Conservation (phyloP, 2,113 vertebrate genomes). For the Morphnarchus princeps region DNA sequence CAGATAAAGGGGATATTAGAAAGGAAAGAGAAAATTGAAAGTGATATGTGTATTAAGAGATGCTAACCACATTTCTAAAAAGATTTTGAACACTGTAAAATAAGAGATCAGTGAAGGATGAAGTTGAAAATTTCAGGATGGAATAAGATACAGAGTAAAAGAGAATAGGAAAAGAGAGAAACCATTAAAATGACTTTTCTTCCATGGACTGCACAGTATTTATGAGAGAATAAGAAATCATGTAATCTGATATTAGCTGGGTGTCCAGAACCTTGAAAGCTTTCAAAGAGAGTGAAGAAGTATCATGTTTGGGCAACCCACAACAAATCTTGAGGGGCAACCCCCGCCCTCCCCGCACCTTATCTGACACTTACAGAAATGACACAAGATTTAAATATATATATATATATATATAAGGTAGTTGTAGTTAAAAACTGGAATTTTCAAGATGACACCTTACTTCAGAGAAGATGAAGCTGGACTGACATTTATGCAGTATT, state of each 20-base stretch:
- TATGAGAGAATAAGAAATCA: constrained; percentile 8
- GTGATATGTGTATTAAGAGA: not conserved
- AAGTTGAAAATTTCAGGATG: constrained; percentile 4
- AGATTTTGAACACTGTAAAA: not conserved
- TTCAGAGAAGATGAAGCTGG: not conserved
- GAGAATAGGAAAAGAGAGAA: not conserved
- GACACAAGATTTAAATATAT: not conserved
- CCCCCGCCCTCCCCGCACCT: not conserved
- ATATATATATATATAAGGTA: not conserved
- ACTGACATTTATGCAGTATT: not conserved
- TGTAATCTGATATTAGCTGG: not conserved
- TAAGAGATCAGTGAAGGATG: constrained; percentile 4
- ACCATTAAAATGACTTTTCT: constrained; percentile 32
- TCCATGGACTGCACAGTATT: not conserved
- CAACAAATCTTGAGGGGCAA: not conserved
- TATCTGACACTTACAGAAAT: not conserved
- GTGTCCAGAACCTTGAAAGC: not conserved
- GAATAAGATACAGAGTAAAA: not conserved
- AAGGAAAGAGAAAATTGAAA: constrained; percentile 31
- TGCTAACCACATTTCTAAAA: not conserved
- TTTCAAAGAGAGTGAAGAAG: not conserved
- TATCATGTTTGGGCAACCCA: not conserved
- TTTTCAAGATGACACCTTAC: not conserved
- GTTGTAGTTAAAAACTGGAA: not conserved
- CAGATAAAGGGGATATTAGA: constrained; percentile 23